Base-by-base conservation (phyloP, 2,888 invertebrate genomes). In the Abrostola tripartita region DNA sequence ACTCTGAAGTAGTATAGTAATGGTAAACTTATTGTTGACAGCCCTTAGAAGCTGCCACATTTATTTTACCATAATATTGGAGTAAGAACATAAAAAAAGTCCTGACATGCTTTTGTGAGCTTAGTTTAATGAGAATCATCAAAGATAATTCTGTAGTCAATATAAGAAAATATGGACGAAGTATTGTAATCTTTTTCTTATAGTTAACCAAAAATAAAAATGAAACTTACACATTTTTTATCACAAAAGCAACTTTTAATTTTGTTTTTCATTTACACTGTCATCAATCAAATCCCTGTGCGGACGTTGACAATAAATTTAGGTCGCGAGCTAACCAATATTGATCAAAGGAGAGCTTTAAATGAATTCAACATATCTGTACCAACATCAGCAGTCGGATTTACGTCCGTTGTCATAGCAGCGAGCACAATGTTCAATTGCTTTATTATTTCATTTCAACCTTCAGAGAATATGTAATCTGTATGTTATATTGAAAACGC, bases 221-320 rank as follows among this genome's bases (percentile, higher is more conserved):
- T 40, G 6, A n/a, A 5, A 5, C 8, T 40, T 0, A 40, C n/a
- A n/a, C 24, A 24, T 2, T 24, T 24, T 24, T 42, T 12, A 12
- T 42, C 42, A 42, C 6, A 42, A 42, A 41, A 40, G 11, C 40
- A 40, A 40, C 9, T 40, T 9, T 47, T 47, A 47, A 47, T 47
- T 47, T 47, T 24, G 9, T 47, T 6, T 47, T 14, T 14, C 44
- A 47, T 47, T 47, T 47, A 2, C 14, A 47, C 14, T 12, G 7
- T 47, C 44, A 47, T 47, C 44, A 47, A 47, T 47, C 44, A 47
- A 47, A 47, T 47, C 14, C 44, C 44, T 8, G 8, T 47, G 44
- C 44, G 44, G 44, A 8, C 44, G 44, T 47, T 47, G 24, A 24
- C 44, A 47, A 47, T 47, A 24, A 47, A 24, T 47, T 47, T 47